Percentiles rank a stretch among this genome's conserved stretches.
Conservation (phyloP, 2,113 vertebrate species). For the Poeciliopsis occidentalis region DNA sequence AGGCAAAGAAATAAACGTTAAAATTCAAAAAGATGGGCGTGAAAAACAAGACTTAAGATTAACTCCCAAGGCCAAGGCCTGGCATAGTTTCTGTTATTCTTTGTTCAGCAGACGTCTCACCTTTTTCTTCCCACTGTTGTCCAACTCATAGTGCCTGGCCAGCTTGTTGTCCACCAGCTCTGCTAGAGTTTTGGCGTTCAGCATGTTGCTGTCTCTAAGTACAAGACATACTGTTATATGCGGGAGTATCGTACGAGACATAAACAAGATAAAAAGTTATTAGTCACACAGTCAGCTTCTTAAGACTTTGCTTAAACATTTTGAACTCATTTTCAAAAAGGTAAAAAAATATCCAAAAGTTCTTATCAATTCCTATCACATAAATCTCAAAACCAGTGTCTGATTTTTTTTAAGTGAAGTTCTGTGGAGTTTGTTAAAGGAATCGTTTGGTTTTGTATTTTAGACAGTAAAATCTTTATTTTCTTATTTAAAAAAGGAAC, state of each 20-base stretch:
- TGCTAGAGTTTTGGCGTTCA: conserved; percentile 87
- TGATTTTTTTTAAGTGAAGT: too few species aligned
- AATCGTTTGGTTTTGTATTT: too few species aligned
- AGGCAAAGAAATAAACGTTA: background rate
- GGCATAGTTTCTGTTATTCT: conserved; percentile 35
- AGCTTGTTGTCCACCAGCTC: conserved; percentile 90
- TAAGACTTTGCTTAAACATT: too few species aligned
- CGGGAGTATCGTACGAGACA: background rate
- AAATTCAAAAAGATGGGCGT: background rate
- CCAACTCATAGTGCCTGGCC: conserved; percentile 86
- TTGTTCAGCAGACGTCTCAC: conserved; percentile 72
- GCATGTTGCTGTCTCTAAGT: conserved; percentile 82
- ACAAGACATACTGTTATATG: conserved; percentile 4
- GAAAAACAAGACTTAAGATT: conserved; percentile 5
- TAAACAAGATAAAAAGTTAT: too few species aligned
- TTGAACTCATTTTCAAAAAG: too few species aligned
- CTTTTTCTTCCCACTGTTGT: conserved; percentile 89
- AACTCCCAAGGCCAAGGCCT: conserved; percentile 7
- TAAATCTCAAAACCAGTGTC: too few species aligned
- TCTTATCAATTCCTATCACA: too few species aligned
- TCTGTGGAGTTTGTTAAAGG: too few species aligned
- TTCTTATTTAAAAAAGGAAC: too few species aligned
- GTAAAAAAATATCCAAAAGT: too few species aligned
- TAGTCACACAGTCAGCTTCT: too few species aligned
- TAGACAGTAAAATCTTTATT: too few species aligned